Percentiles rank a stretch among this genome's conserved stretches.
Evolutionary conservation across 1,140 invertebrate genomes (phyloP).

Genomic region (Pentalonia nigronervosa): DNA sequence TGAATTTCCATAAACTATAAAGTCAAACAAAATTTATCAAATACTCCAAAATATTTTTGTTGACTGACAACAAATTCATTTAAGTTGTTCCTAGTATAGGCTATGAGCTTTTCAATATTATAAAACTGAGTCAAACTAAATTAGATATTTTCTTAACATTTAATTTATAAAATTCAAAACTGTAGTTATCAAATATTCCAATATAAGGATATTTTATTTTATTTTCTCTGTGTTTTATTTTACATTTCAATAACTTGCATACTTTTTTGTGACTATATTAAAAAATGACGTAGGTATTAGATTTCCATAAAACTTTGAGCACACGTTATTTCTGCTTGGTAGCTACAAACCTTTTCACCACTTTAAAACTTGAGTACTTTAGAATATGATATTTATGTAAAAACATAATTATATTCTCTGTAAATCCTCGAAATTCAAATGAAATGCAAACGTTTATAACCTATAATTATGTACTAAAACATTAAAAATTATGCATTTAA

Average conservation of each 20-base stretch:
- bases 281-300: background rate
- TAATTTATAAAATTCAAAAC: background rate
- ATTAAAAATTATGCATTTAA: background rate
- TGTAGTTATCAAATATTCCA: no score
- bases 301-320: background rate
- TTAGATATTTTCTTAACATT: background rate
- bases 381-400: background rate
- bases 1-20: background rate
- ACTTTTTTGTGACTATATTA: background rate
- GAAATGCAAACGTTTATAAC: background rate
- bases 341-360: background rate
- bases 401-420: background rate
- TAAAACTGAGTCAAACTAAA: background rate
- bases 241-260: background rate
- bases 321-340: background rate
- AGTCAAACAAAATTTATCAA: background rate
- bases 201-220: background rate
- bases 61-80: background rate
- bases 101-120: background rate
- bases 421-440: background rate
- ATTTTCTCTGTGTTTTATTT: background rate
- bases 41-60: background rate
- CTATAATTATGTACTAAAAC: no score
- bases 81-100: background rate
- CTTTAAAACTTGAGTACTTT: background rate